Evolutionary conservation across 1,140 invertebrate genomes (phyloP), one percentile per base, ranked within the genome.

Genomic region (Trichonephila clavata): DNA sequence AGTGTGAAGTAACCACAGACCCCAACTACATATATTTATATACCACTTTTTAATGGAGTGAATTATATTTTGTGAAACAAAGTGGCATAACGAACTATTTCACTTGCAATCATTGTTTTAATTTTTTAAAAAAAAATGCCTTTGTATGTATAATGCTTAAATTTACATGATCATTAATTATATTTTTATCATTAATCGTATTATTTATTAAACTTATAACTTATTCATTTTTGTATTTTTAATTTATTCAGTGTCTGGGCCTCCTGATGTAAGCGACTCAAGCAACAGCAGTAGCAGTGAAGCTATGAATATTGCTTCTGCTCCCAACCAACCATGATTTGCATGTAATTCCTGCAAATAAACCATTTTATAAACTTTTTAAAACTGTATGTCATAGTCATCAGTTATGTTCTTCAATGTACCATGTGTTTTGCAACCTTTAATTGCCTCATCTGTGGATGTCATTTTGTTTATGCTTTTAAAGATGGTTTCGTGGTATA

Each of bases 241-340:
- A 7, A 24, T 24, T 57, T 60, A 21, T 50, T 68, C 27, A 86
- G 84, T 80, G 59, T 61, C 59, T 83, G 90, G 61, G 24, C 89
- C 89, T 59, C 91, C 91, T 14, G 91, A 93, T 86, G 91, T 86
- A 18, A 93, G 91, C n/a, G 91, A 93, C 27, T 93, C 91, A 7
- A 93, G 91, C 57, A 93, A 87, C 50, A 92, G 90, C 71, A 92
- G 24, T 50, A 93, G 91, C 84, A 93, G 91, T 87, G 91, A 93
- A 80, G 84, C 91, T 20, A 86, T 93, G 91, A 93, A 93, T 43
- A 93, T 93, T n/a, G 61, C 91, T 60, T 18, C 83, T 61, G 83
- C 91, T 87, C 27, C 90, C 16, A 93, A 87, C 59, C 91, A 93
- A 80, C 84, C 83, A 59, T 93, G 71, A 81, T 57, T 27, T 61